Evolutionary conservation across 1,140 invertebrate species (phyloP).

Genomic region (Trachymyrmex cornetzi): DNA sequence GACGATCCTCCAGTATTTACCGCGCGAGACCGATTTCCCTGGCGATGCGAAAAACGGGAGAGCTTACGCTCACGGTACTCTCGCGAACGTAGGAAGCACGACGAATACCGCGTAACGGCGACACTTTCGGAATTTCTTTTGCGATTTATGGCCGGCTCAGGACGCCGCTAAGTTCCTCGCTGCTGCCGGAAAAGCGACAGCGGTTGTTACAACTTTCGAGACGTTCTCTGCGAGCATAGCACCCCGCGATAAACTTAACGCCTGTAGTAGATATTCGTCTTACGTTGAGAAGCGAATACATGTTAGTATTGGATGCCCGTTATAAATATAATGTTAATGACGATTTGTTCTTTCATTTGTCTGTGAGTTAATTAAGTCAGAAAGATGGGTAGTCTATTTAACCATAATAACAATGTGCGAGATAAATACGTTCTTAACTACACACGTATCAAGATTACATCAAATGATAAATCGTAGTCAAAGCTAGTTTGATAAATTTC

Average conservation of each 20-base stretch:
- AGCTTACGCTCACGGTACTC: background rate
- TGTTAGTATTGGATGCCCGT: slow-evolving; percentile 54
- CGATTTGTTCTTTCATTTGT: slow-evolving; percentile 13
- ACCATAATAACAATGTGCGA: background rate
- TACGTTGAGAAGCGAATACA: slow-evolving; percentile 50
- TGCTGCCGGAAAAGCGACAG: slow-evolving; percentile 64
- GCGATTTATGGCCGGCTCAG: slow-evolving; percentile 70
- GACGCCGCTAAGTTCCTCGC: slow-evolving; percentile 65
- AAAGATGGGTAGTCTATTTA: background rate
- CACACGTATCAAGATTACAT: background rate
- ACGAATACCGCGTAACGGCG: slow-evolving; percentile 45
- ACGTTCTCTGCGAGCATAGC: slow-evolving; percentile 16
- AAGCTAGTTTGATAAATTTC: slow-evolving; percentile 45
- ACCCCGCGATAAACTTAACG: slow-evolving; percentile 68
- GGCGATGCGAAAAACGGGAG: slow-evolving; percentile 41
- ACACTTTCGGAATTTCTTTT: slow-evolving; percentile 72
- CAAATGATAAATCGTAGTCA: slow-evolving; percentile 46
- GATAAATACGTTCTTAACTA: slow-evolving; percentile 5
- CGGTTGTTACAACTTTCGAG: slow-evolving; percentile 70
- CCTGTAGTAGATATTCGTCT: slow-evolving; percentile 72
- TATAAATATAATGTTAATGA: slow-evolving; percentile 43
- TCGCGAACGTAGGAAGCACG: slow-evolving; percentile 4
- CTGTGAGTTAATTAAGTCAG: background rate
- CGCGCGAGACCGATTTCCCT: slow-evolving; percentile 59
- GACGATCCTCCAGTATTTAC: slow-evolving; percentile 56